Evolutionary conservation across 2,113 vertebrate species (phyloP), one percentile per base, ranked within the genome.

Genomic region (Grantiella picta): DNA sequence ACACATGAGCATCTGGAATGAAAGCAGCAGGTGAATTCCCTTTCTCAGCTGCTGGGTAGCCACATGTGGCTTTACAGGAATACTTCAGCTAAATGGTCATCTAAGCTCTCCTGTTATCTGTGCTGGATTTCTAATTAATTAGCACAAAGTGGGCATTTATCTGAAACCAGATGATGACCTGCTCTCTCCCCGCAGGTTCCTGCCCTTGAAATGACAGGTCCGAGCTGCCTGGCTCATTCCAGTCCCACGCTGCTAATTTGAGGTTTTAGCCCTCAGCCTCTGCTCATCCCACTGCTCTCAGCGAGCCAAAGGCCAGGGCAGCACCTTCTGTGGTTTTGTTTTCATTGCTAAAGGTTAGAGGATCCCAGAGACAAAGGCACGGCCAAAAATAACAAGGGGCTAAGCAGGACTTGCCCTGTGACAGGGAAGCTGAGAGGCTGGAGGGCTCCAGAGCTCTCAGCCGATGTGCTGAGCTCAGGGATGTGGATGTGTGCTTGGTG

Each of bases 371-470:
- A 88, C 60, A 93, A 96, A 96, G 86, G 82, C 88, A 31, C 25
- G 77, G 86, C 83, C 94, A 92, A 94, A 96, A 96, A 83, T 82
- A 92, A 82, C 49, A 47, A 31, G 76, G 40, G 66, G 59, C 84
- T 63, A 57, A 79, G 89, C 63, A 44, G 64, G 31, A 40, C 56
- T 83, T 79, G 63, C 68, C 53, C 85, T 69, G 69, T 69, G 68
- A 19, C 2, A 1, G 59, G 52, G 69, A 70, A 73, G 24, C 35
- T 0, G 11, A 11, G 65, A 52, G 24, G 86, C 82, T 66, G 76
- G 65, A 0, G 0, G 52, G 47, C 56, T 85, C 50, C 22, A 4
- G 4, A 5, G 61, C 79, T 2, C 2, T 3, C 4, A 6, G 65
- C n/a, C 0, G 1, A 7, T 16, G 66, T 40, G 82, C 54, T 15